phyloP scores from a whole-genome alignment of 2,888 invertebrate genomes.

The Sericinus montela region DNA sequence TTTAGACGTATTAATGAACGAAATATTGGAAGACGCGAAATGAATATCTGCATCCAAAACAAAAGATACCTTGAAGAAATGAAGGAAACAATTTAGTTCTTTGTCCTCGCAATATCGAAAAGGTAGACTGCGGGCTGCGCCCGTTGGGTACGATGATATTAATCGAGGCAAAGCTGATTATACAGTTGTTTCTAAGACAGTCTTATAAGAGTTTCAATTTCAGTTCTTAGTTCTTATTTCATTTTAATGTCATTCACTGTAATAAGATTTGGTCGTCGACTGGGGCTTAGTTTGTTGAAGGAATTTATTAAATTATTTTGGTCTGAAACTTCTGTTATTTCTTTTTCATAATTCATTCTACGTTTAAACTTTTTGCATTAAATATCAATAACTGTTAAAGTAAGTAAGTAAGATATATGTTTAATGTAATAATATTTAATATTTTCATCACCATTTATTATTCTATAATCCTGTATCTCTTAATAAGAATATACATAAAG shows the following conservation, averaged over 20 bases:
- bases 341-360: not conserved
- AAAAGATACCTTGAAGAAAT: conserved; percentile 60
- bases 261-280: conserved; percentile 18
- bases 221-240: conserved; percentile 31
- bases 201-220: conserved; percentile 50
- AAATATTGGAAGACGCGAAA: conserved; percentile 14
- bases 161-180: conserved; percentile 75
- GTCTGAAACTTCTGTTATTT: not conserved
- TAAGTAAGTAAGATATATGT: too few relatives aligned
- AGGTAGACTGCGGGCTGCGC: conserved; percentile 40
- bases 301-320: conserved; percentile 8
- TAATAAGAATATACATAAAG: too few relatives aligned
- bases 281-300: conserved; percentile 10
- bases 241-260: conserved; percentile 28
- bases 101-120: conserved; percentile 64
- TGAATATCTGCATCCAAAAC: conserved; percentile 52
- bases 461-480: too few relatives aligned
- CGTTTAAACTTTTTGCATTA: too few relatives aligned
- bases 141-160: conserved; percentile 63
- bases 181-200: conserved; percentile 54
- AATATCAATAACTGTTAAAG: too few relatives aligned
- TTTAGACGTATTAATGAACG: not conserved
- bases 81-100: conserved; percentile 73
- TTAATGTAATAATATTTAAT: too few relatives aligned
- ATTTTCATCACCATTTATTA: too few relatives aligned